Base-by-base conservation (phyloP, 2,797 vertebrate species). In the Galago senegalensis region DNA sequence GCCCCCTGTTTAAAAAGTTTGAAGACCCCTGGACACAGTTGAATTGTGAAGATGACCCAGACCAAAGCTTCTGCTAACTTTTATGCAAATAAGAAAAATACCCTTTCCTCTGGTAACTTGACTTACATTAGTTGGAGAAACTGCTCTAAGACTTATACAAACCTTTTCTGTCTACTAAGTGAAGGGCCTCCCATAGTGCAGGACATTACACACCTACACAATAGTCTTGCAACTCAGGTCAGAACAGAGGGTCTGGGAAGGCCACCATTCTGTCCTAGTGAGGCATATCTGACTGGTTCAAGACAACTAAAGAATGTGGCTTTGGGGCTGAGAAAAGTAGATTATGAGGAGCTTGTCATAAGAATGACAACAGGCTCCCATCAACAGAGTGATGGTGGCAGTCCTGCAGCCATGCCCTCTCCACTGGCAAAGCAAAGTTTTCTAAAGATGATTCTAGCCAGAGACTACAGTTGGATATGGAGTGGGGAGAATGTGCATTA, bases 81-180 rank as follows among this genome's bases (percentile, higher is more conserved):
- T 84, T 87, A 40, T 37, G 43, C 7, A 90, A 80, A 80, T 72
- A 40, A 73, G 40, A 77, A 93, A 18, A 18, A 2, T 10, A 46
- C 1, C 23, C 46, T 34, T 86, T 94, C 43, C 29, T 70, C 75
- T 67, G 61, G 37, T 37, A n/a, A 82, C 31, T 65, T 85, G 37
- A 72, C 7, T 82, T 89, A 63, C 10, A 43, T 63, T 92, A 89
- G 23, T n/a, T 86, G 29, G 31, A 86, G 49, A 79, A 92, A 73
- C 40, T 92, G 9, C 12, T 83, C 1, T 58, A 93, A 89, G 58
- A 95, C 93, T 63, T 49, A 34, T 2, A 81, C 23, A 61, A 49
- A 89, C 80, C 0, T 75, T 87, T 82, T 43, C 65, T 69, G 18
- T 83, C 4, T 63, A 25, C 40, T 84, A 91, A 84, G 21, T 53